Evolutionary conservation across 2,113 vertebrate species (phyloP).

Genomic region (Cyprichromis sp.): DNA sequence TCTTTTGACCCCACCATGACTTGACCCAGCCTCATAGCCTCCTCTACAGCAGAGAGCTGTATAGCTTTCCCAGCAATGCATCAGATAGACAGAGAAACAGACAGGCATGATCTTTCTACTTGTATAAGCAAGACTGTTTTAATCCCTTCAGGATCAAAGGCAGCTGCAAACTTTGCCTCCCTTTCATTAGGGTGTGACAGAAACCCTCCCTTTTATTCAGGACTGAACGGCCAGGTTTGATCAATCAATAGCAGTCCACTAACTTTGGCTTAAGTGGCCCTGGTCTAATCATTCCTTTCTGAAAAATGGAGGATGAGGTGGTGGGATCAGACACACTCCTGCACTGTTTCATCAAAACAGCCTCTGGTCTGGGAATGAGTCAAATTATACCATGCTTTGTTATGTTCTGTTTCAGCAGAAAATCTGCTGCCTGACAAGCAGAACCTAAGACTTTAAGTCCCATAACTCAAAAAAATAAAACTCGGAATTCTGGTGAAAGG

Average conservation of each 20-base stretch:
- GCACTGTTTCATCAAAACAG: slow-evolving; percentile 40
- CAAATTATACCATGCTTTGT: slow-evolving; percentile 47
- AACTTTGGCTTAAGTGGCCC: slow-evolving; percentile 41
- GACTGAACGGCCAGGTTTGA: slow-evolving; percentile 53
- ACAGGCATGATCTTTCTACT: slow-evolving; percentile 48
- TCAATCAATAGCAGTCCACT: slow-evolving; percentile 60
- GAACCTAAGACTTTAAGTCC: slow-evolving; percentile 24
- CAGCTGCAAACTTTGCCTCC: slow-evolving; percentile 47
- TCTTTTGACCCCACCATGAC: background rate
- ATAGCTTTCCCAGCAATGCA: background rate
- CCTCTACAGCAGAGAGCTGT: background rate
- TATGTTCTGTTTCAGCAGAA: slow-evolving; percentile 26
- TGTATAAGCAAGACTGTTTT: slow-evolving; percentile 60
- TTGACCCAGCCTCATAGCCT: background rate
- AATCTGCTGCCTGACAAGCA: slow-evolving; percentile 32
- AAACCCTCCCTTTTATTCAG: slow-evolving; percentile 42
- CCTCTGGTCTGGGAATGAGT: slow-evolving; percentile 37
- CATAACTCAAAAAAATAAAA: slow-evolving; percentile 45
- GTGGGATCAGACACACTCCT: slow-evolving; percentile 5
- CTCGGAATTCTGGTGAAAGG: slow-evolving; percentile 35
- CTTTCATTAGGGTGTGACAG: slow-evolving; percentile 65
- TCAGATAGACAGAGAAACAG: slow-evolving; percentile 15
- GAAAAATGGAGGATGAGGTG: slow-evolving; percentile 25
- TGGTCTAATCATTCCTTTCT: slow-evolving; percentile 56
- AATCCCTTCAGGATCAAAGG: slow-evolving; percentile 72